These are phyloP conservation scores for Toxotes lorentzi DNA, from an alignment of 2,797 vertebrate species.

Conservation along the genomic window DNA sequence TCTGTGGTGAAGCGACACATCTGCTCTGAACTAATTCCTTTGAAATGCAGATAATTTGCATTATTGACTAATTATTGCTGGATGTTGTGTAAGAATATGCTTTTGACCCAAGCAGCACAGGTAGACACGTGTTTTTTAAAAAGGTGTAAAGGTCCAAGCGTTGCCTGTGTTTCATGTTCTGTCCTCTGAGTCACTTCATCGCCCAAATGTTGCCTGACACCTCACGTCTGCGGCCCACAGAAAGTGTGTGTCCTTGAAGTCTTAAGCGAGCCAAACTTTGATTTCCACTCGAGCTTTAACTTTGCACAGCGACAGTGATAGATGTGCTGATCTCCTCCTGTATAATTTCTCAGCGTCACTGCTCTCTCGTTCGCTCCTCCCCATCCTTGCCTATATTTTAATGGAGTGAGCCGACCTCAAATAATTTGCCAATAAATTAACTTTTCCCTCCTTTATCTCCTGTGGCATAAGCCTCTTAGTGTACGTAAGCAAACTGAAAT, in stretches of 20 bases:
- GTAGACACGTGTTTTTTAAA: slow-evolving; percentile 3
- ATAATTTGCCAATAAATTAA: slow-evolving; percentile 49
- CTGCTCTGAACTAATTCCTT: not conserved
- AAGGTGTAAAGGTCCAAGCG: slow-evolving; percentile 7
- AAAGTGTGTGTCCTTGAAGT: slow-evolving; percentile 75
- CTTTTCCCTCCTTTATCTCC: slow-evolving; percentile 47
- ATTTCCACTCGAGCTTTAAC: slow-evolving; percentile 70
- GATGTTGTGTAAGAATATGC: not conserved
- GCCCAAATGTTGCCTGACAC: slow-evolving; percentile 8
- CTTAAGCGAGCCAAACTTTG: slow-evolving; percentile 52
- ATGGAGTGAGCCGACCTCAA: slow-evolving; percentile 38
- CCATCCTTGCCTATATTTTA: slow-evolving; percentile 26
- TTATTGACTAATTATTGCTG: not conserved
- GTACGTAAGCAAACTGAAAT: slow-evolving; percentile 53
- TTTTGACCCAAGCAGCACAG: not conserved
- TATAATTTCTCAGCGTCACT: slow-evolving; percentile 45
- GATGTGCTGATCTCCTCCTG: slow-evolving; percentile 73
- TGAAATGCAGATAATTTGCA: not conserved
- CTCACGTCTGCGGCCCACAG: slow-evolving; percentile 19
- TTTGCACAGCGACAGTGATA: slow-evolving; percentile 72
- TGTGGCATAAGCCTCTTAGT: slow-evolving; percentile 48
- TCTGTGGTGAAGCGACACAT: not conserved
- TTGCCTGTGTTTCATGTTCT: slow-evolving; percentile 1
- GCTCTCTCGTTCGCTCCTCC: not conserved
- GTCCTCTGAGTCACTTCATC: not conserved